A percentile compares a stretch with the other conserved stretches of the same genome.
phyloP scores from a whole-genome alignment of 2,888 invertebrate species.

The Microplitis manilae region DNA sequence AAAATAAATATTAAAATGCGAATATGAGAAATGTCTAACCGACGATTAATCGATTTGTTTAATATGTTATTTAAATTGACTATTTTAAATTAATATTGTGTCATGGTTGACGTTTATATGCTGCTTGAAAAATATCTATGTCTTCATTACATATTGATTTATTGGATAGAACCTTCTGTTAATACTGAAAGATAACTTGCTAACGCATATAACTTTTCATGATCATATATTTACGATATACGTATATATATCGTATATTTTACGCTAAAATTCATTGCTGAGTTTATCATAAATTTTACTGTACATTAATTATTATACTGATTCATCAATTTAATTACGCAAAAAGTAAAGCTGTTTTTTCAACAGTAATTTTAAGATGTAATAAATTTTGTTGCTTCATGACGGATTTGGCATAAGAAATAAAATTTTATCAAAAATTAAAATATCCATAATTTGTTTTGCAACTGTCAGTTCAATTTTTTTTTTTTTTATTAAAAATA shows the following conservation, averaged over 20 bases:
- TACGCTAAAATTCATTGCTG: constrained; percentile 2
- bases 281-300: background rate
- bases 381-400: no score
- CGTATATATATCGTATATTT: background rate
- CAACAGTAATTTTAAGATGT: no score
- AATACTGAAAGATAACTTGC: background rate
- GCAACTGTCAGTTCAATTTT: no score
- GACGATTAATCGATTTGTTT: constrained; percentile 32
- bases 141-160: constrained; percentile 38
- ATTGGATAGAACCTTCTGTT: background rate
- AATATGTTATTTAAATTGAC: constrained; percentile 33
- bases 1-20: constrained; percentile 29
- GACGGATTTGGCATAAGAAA: no score
- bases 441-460: no score
- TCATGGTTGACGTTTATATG: constrained; percentile 18
- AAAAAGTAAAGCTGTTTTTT: no score
- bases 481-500: no score
- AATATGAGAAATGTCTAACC: constrained; percentile 26
- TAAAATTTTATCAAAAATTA: no score
- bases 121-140: constrained; percentile 33
- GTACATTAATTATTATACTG: no score
- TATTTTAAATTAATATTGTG: constrained; percentile 17
- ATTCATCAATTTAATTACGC: no score
- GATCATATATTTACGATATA: background rate
- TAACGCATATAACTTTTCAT: background rate